Percentiles rank a stretch among this genome's conserved stretches.
These are phyloP conservation scores for Leptatherina wallacei DNA, from an alignment of 2,797 vertebrate genomes.

Conservation along the genomic window DNA sequence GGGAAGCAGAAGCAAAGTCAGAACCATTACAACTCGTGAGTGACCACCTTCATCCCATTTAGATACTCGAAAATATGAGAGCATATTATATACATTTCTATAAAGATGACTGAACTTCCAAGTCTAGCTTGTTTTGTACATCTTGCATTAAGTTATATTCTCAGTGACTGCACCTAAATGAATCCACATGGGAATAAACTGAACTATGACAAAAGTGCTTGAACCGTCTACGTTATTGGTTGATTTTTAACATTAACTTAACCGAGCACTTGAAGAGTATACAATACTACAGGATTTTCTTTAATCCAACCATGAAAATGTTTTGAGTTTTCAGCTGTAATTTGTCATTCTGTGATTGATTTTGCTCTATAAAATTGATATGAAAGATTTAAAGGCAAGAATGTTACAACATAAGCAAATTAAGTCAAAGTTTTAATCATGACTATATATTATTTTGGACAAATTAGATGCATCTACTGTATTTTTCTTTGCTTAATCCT, in stretches of 20 bases:
- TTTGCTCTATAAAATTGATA: background rate
- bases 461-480: no score
- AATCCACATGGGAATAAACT: background rate
- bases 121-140: background rate
- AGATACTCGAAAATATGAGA: background rate
- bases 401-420: no score
- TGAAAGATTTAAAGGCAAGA: no score
- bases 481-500: no score
- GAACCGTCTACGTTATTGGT: no score
- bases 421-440: no score
- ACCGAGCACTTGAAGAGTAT: no score
- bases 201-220: background rate
- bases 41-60: conserved; percentile 21
- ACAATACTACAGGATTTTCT: no score
- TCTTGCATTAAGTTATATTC: background rate
- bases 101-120: background rate
- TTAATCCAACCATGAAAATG: no score
- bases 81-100: background rate
- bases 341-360: background rate
- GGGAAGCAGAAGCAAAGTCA: conserved; percentile 74
- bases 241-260: no score
- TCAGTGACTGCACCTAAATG: background rate
- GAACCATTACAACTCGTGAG: conserved; percentile 81
- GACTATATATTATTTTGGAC: no score
- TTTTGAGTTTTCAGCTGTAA: no score